These are phyloP conservation scores for Myxocyprinus asiaticus DNA, from an alignment of 2,113 vertebrate genomes.

Conservation along the genomic window DNA sequence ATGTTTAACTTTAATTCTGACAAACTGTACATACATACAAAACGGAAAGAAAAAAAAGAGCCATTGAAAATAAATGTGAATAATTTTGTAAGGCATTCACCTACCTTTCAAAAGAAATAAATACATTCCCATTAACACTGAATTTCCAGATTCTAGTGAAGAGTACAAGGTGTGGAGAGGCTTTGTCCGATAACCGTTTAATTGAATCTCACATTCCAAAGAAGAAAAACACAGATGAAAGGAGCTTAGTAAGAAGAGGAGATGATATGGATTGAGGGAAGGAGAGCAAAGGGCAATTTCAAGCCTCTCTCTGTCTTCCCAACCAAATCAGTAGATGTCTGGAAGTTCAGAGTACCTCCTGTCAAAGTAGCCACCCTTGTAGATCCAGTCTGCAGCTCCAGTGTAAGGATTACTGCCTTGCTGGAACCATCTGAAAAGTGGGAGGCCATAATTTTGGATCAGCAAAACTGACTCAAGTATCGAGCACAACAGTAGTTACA, in stretches of 20 bases:
- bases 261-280: constrained; percentile 35
- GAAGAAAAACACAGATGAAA: constrained; percentile 20
- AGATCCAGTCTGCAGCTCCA: constrained; percentile 88
- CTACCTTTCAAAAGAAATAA: constrained; percentile 40
- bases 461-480: too few relatives aligned
- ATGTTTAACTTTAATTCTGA: neutral
- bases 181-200: constrained; percentile 44
- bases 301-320: neutral
- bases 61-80: neutral
- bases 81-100: constrained; percentile 29
- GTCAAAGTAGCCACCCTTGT: constrained; percentile 92
- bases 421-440: constrained; percentile 85
- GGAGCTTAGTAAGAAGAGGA: constrained; percentile 38
- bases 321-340: constrained; percentile 88
- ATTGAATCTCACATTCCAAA: constrained; percentile 28
- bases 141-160: constrained; percentile 37
- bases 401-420: constrained; percentile 85
- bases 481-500: too few relatives aligned
- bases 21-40: too few relatives aligned
- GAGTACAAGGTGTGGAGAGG: constrained; percentile 9
- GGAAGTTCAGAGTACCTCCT: constrained; percentile 90
- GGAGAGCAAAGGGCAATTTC: too few relatives aligned
- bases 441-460: too few relatives aligned
- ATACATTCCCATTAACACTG: constrained; percentile 18
- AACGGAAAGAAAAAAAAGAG: too few relatives aligned